Evolutionary conservation across 2,113 vertebrate species (phyloP), one percentile per base, ranked within the genome.

Genomic region (Gavia stellata): DNA sequence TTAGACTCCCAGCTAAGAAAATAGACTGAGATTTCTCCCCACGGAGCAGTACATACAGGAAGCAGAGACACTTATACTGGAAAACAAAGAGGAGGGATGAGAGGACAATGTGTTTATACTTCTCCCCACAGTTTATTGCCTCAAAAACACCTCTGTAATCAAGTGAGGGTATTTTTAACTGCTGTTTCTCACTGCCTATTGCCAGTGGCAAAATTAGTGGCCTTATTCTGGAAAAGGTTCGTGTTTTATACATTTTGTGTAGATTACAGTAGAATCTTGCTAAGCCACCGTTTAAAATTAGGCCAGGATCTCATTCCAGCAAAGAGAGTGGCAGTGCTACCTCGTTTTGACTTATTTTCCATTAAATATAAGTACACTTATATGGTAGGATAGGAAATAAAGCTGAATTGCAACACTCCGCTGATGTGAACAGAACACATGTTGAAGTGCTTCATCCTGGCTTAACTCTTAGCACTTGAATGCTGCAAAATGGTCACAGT

Each of bases 1-100:
- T 98, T 52, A 98, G 98, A 50, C 97, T 99, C 90, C 99, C 99
- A 91, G 97, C 98, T 97, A 99, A 99, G 98, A 99, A 99, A 98
- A 97, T 99, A 61, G 98, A 99, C 97, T 99, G 98, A 99, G 86
- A 34, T 71, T 21, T 87, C 82, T 94, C 86, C 87, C 53, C 44
- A 23, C 0, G 14, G 79, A 72, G 31, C 34, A 61, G 45, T 38
- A 33, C 7, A 1, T 78, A n/a, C 7, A 74, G 92, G 79, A 82
- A 81, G 40, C 61, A 68, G 53, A 94, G 68, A 89, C 29, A 24
- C 40, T 40, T 24, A 33, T 67, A 94, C 93, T 95, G 94, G 94
- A 95, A 94, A 91, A 87, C 89, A 77, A 90, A 79, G 79, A 89
- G 85, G 33, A 90, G 58, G 84, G 49, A 66, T 67, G 56, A 90